phyloP scores from a whole-genome alignment of 2,797 vertebrate genomes.

The Clamator glandarius region DNA sequence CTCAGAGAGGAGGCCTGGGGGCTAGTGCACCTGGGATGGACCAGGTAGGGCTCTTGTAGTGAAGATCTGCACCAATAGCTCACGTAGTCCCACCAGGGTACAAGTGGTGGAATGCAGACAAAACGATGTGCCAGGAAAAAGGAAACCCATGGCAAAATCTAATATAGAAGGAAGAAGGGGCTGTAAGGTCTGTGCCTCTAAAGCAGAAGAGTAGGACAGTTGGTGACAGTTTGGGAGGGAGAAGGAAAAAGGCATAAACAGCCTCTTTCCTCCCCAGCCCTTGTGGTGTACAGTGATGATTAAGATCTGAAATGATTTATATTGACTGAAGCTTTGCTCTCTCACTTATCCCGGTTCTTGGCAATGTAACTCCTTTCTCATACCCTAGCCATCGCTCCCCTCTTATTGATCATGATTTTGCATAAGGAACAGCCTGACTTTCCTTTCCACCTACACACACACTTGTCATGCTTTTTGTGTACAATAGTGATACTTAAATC shows the following conservation, averaged over 20 bases:
- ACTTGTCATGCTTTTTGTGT: neutral
- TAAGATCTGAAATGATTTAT: conserved; percentile 40
- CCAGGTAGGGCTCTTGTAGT: neutral
- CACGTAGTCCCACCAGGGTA: neutral
- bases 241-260: neutral
- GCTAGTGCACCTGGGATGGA: neutral
- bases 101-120: neutral
- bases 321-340: neutral
- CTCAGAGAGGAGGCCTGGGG: accelerated
- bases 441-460: neutral
- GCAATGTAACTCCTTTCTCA: neutral
- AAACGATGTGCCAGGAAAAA: neutral
- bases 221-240: conserved; percentile 1
- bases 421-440: neutral
- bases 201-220: neutral
- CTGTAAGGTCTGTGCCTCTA: neutral
- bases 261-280: neutral
- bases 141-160: neutral
- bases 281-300: neutral
- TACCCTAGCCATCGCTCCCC: neutral
- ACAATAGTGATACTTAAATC: neutral
- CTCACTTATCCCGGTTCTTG: neutral
- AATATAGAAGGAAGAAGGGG: neutral
- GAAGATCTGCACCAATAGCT: neutral
- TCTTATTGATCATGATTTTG: conserved; percentile 2